These are phyloP conservation scores for Saccostrea echinata DNA, from an alignment of 1,140 invertebrate genomes.

Conservation along the genomic window DNA sequence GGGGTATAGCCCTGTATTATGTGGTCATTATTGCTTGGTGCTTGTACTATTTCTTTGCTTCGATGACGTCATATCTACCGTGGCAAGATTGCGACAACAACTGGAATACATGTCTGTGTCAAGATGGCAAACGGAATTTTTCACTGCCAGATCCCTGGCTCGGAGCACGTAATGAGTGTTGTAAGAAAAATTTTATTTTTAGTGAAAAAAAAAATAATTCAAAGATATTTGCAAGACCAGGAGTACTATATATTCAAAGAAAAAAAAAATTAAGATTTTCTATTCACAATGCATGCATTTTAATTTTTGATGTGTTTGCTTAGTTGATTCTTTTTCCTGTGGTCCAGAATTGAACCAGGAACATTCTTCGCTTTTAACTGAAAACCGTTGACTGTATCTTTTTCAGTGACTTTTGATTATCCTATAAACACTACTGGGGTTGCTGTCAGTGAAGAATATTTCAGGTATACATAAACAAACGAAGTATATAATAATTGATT, in stretches of 20 bases:
- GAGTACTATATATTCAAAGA: no score
- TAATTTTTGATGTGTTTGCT: no score
- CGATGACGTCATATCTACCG: constrained; percentile 75
- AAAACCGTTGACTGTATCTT: neutral
- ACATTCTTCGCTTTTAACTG: no score
- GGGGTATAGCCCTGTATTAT: constrained; percentile 80
- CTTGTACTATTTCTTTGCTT: constrained; percentile 78
- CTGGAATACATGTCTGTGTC: constrained; percentile 82
- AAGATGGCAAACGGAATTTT: constrained; percentile 56
- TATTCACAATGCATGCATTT: no score
- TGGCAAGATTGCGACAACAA: constrained; percentile 75
- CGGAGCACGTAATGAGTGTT: constrained; percentile 49
- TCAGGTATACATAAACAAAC: constrained; percentile 52
- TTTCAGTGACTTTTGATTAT: constrained; percentile 54
- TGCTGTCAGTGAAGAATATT: constrained; percentile 60
- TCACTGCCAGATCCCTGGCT: constrained; percentile 58
- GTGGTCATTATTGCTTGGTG: constrained; percentile 80
- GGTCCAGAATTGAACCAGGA: no score
- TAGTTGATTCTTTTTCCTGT: no score
- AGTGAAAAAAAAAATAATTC: no score
- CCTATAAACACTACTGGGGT: constrained; percentile 29
- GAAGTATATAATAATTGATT: neutral
- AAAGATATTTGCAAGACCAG: neutral
- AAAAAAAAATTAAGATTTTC: no score
- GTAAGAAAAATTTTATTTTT: constrained; percentile 39